These are phyloP conservation scores for Chionodraco myersi DNA, from an alignment of 2,113 vertebrate genomes.

Conservation along the genomic window DNA sequence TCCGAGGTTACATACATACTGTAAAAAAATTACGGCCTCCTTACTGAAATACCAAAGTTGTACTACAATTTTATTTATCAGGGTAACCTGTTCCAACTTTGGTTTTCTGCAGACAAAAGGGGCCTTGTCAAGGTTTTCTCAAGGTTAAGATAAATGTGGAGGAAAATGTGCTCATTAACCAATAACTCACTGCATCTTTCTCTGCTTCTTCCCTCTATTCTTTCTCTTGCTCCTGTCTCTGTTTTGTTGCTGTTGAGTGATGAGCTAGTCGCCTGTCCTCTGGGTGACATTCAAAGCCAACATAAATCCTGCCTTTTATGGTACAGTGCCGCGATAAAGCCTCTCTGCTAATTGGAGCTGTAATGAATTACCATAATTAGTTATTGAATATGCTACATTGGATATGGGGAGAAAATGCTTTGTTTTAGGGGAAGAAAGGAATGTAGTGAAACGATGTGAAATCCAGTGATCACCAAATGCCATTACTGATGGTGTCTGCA, in stretches of 20 bases:
- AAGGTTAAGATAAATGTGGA: slow-evolving; percentile 65
- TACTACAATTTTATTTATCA: slow-evolving; percentile 1
- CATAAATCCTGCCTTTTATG: slow-evolving; percentile 99
- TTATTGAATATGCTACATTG: slow-evolving; percentile 97
- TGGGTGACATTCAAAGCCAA: slow-evolving; percentile 99
- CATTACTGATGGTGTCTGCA: background rate
- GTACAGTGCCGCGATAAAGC: slow-evolving; percentile 96
- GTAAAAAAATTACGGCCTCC: slow-evolving; percentile 39
- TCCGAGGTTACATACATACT: slow-evolving; percentile 60
- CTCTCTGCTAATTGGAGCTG: slow-evolving; percentile 99
- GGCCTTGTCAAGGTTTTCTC: slow-evolving; percentile 57
- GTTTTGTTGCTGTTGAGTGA: slow-evolving; percentile 94
- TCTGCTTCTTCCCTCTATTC: slow-evolving; percentile 40
- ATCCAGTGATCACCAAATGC: background rate
- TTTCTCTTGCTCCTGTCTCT: slow-evolving; percentile 58
- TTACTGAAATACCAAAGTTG: slow-evolving; percentile 36
- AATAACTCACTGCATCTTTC: slow-evolving; percentile 65
- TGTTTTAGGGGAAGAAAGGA: slow-evolving; percentile 78
- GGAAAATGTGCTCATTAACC: slow-evolving; percentile 60
- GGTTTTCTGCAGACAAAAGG: slow-evolving; percentile 14
- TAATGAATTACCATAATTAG: slow-evolving; percentile 99
- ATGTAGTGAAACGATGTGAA: slow-evolving; percentile 17
- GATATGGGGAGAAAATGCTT: slow-evolving; percentile 83
- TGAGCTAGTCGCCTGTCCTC: slow-evolving; percentile 94
- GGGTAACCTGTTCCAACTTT: background rate